A percentile compares a stretch with the other conserved stretches of the same genome.
Conservation (phyloP, 2,888 invertebrate species). For the Baronia brevicornis region DNA sequence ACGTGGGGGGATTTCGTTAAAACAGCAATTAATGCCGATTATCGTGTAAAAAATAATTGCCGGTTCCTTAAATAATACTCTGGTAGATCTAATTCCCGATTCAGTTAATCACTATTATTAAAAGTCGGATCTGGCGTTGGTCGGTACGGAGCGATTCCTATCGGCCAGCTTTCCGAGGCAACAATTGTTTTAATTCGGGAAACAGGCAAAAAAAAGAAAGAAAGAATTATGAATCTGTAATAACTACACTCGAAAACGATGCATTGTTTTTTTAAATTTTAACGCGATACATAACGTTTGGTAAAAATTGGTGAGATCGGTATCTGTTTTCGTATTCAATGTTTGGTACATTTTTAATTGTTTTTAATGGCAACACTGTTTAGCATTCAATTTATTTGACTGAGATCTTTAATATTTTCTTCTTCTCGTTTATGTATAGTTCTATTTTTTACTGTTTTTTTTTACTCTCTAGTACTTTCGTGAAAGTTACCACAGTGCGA, state of each 20-base stretch:
- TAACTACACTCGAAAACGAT: constrained; percentile 49
- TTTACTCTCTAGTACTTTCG: too few relatives aligned
- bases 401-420: too few relatives aligned
- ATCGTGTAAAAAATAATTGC: constrained; percentile 60
- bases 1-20: constrained; percentile 34
- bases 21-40: constrained; percentile 56
- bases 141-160: constrained; percentile 41
- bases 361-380: too few relatives aligned
- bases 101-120: constrained; percentile 54
- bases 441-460: too few relatives aligned
- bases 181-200: constrained; percentile 63
- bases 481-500: too few relatives aligned
- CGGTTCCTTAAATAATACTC: constrained; percentile 45
- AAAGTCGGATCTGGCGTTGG: constrained; percentile 31
- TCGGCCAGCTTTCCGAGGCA: constrained; percentile 39
- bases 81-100: constrained; percentile 48
- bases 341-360: too few relatives aligned
- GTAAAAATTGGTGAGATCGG: constrained; percentile 43
- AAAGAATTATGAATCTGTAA: constrained; percentile 64
- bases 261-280: constrained; percentile 45
- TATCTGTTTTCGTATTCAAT: constrained; percentile 15
- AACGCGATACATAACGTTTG: constrained; percentile 36
- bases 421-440: too few relatives aligned
- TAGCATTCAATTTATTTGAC: too few relatives aligned
- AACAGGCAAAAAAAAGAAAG: constrained; percentile 51